Evolutionary conservation across 1,140 invertebrate genomes (phyloP).

Genomic region (Zaprionus vittiger): DNA sequence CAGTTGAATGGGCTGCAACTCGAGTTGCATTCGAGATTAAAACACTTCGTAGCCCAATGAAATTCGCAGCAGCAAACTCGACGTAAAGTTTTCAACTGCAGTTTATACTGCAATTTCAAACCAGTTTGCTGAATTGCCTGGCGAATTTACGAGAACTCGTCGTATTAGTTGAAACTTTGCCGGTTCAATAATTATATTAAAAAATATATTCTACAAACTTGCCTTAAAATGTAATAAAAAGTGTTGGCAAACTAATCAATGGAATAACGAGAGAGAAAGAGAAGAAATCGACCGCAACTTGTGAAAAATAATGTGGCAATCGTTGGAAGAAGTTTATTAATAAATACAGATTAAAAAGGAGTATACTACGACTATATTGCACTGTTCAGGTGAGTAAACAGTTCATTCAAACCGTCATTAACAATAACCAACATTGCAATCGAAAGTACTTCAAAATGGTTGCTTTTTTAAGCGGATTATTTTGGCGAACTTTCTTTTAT

Average conservation of each 20-base stretch:
- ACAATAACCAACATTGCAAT: background rate
- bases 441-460: background rate
- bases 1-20: constrained; percentile 25
- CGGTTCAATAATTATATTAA: constrained; percentile 1
- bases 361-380: background rate
- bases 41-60: constrained; percentile 46
- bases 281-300: background rate
- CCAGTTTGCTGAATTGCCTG: constrained; percentile 43
- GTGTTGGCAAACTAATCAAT: background rate
- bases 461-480: background rate
- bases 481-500: background rate
- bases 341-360: background rate
- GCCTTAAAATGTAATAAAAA: background rate
- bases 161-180: constrained; percentile 2
- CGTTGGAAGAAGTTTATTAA: background rate
- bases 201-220: background rate
- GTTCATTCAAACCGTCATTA: background rate
- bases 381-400: background rate
- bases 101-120: constrained; percentile 45
- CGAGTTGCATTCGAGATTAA: constrained; percentile 62
- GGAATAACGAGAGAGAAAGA: background rate
- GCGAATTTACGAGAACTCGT: constrained; percentile 53
- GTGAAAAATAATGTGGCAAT: background rate
- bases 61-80: constrained; percentile 35
- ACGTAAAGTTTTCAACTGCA: constrained; percentile 54